phyloP scores from a whole-genome alignment of 2,113 vertebrate genomes.

The Mastomys natalensis region DNA sequence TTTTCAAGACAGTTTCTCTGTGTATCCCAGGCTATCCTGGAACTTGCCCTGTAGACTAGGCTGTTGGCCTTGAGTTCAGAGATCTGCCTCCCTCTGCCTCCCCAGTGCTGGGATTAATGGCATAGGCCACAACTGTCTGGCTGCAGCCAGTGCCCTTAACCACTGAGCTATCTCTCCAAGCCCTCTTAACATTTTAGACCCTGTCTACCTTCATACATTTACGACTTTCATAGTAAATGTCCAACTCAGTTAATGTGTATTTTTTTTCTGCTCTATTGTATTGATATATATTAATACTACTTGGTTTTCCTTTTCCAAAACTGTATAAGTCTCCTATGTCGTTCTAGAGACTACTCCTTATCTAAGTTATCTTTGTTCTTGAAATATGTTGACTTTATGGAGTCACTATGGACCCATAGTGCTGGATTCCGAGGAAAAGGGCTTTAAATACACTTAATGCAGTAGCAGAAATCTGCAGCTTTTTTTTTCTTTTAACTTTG shows the following conservation, averaged over 20 bases:
- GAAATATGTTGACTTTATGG: background rate
- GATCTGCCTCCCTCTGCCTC: background rate
- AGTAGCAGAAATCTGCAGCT: background rate
- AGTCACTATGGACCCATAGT: background rate
- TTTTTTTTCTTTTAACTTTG: background rate
- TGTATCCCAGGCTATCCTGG: background rate
- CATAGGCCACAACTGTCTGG: background rate
- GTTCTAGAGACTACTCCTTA: background rate
- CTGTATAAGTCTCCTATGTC: background rate
- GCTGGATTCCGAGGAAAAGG: background rate
- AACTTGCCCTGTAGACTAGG: background rate
- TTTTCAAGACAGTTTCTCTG: background rate
- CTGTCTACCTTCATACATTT: background rate
- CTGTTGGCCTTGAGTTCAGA: background rate
- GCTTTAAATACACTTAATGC: slow-evolving; percentile 25
- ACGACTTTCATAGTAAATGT: background rate
- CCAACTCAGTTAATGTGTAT: background rate
- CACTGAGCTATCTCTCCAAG: background rate
- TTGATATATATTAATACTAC: slow-evolving; percentile 2
- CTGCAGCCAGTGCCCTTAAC: background rate
- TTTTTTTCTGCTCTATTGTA: background rate
- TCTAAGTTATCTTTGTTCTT: background rate
- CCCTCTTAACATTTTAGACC: background rate
- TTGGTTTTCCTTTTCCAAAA: slow-evolving; percentile 41
- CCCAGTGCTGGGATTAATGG: background rate